Conservation (phyloP, 2,797 vertebrate species). For the Crax fasciolata region DNA sequence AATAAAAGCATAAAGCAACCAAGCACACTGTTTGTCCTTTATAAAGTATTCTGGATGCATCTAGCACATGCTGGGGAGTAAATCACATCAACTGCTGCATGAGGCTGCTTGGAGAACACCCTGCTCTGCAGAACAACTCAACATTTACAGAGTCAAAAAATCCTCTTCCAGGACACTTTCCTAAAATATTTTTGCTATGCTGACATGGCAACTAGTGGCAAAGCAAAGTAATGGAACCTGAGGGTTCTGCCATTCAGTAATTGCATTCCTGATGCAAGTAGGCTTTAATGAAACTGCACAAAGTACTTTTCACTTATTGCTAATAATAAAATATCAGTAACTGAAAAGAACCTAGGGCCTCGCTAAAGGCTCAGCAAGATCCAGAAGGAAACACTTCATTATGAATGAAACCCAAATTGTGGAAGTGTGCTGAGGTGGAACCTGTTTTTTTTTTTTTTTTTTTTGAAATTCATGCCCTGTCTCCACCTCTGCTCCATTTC, state of each 20-base stretch:
- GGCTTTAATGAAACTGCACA: neutral
- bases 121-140: neutral
- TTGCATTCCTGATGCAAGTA: neutral
- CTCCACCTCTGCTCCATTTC: too few relatives aligned
- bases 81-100: neutral
- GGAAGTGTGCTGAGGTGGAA: neutral
- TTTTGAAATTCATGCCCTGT: too few relatives aligned
- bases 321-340: neutral
- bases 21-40: neutral
- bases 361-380: neutral
- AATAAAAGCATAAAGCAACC: neutral
- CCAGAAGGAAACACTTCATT: neutral
- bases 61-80: too few relatives aligned
- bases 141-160: neutral
- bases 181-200: neutral
- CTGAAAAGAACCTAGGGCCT: neutral
- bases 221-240: neutral
- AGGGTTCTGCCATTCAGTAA: neutral
- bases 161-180: neutral
- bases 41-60: neutral
- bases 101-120: fast-evolving
- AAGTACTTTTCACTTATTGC: neutral
- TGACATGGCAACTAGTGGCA: neutral
- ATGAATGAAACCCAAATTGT: neutral
- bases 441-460: neutral